Evolutionary conservation across 2,113 vertebrate species (phyloP).

Genomic region (Baryphthengus martii): DNA sequence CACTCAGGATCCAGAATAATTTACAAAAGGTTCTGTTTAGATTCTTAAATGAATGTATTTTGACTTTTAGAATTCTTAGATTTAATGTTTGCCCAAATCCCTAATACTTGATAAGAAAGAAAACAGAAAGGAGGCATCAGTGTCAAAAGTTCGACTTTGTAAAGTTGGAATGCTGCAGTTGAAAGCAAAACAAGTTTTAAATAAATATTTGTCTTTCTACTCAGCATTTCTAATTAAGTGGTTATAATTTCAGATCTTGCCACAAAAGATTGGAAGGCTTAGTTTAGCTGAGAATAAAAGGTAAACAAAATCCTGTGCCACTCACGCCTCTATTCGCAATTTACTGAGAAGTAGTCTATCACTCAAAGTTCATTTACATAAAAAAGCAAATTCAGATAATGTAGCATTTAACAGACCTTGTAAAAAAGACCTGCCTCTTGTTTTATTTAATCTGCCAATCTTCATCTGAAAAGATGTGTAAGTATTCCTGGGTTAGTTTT

Average conservation of each 20-base stretch:
- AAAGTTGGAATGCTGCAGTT: background rate
- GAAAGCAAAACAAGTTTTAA: background rate
- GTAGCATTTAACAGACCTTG: background rate
- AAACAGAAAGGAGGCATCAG: background rate
- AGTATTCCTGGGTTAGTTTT: background rate
- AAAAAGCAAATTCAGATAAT: background rate
- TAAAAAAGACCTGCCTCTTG: background rate
- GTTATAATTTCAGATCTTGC: background rate
- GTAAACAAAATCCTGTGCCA: background rate
- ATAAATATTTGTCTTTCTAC: background rate
- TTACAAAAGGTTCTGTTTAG: background rate
- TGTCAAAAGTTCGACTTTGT: background rate
- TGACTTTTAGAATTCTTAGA: background rate
- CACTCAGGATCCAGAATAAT: background rate
- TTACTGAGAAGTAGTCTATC: background rate
- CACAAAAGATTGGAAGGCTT: background rate
- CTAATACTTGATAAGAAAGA: background rate
- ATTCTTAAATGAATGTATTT: background rate
- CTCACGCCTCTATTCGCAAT: background rate
- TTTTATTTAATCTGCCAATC: background rate
- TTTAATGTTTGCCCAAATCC: background rate
- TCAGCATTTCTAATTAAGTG: background rate
- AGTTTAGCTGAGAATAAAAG: background rate
- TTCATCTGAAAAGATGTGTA: background rate
- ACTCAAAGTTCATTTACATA: background rate